phyloP scores from a whole-genome alignment of 2,888 invertebrate species.

The Drosophila anomalata region DNA sequence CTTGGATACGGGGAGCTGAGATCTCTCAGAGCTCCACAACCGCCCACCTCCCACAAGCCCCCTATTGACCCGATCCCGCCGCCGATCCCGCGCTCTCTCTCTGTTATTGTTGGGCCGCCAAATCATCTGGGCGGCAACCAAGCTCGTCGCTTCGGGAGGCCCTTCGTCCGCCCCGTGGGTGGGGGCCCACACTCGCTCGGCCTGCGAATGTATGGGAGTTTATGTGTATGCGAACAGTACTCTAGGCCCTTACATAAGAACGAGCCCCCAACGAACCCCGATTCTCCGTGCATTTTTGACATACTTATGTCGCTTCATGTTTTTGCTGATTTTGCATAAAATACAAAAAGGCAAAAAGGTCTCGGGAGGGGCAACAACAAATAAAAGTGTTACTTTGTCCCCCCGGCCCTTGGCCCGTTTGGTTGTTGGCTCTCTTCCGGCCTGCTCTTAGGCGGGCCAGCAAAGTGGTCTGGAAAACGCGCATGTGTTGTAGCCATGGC shows the following conservation, averaged over 20 bases:
- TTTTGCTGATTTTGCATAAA: conserved; percentile 78
- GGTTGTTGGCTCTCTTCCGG: conserved; percentile 54
- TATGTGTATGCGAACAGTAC: conserved; percentile 59
- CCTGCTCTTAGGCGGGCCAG: conserved; percentile 54
- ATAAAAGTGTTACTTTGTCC: conserved; percentile 46
- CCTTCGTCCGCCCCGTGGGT: conserved; percentile 42
- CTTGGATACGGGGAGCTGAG: conserved; percentile 49
- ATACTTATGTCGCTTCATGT: conserved; percentile 79
- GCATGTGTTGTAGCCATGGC: conserved; percentile 62
- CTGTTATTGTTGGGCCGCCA: conserved; percentile 55
- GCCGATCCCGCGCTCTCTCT: background rate
- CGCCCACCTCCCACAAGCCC: conserved; percentile 24
- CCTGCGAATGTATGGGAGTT: conserved; percentile 29
- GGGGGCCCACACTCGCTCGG: conserved; percentile 14
- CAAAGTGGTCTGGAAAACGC: conserved; percentile 53
- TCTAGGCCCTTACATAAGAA: conserved; percentile 76
- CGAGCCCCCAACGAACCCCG: conserved; percentile 58
- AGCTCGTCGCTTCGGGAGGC: conserved; percentile 61
- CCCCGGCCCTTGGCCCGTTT: conserved; percentile 38
- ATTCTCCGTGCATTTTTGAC: conserved; percentile 71
- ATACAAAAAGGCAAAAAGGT: conserved; percentile 14
- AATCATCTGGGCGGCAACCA: conserved; percentile 84
- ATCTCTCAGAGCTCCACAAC: conserved; percentile 13
- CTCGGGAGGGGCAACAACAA: conserved; percentile 17
- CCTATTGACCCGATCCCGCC: conserved; percentile 31